Percentiles rank a stretch among this genome's conserved stretches.
These are phyloP conservation scores for Sander vitreus DNA, from an alignment of 2,113 vertebrate species.

Conservation along the genomic window DNA sequence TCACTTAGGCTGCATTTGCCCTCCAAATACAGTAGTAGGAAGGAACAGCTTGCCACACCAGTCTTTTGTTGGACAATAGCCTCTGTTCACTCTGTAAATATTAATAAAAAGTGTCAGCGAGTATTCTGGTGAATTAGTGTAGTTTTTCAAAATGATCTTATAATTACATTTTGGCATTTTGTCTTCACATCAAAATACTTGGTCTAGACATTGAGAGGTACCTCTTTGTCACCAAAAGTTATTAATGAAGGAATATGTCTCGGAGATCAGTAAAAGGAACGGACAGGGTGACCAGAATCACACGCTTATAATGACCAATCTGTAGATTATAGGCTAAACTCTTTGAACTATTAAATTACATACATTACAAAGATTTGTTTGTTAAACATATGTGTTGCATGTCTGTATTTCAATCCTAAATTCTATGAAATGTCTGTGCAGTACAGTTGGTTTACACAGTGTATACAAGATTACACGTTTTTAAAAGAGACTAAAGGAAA, in stretches of 20 bases:
- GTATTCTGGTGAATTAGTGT: neutral
- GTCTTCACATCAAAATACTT: neutral
- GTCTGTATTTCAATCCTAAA: neutral
- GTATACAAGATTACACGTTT: neutral
- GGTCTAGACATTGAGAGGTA: neutral
- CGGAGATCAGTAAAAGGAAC: neutral
- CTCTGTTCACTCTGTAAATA: neutral
- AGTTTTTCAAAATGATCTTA: neutral
- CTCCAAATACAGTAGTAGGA: neutral
- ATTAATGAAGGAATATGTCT: neutral
- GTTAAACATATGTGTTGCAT: neutral
- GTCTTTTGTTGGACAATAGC: neutral
- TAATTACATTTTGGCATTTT: neutral
- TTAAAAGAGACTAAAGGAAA: neutral
- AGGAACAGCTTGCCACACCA: neutral
- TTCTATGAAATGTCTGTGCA: neutral
- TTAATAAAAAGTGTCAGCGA: neutral
- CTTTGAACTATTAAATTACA: neutral
- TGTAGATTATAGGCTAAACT: neutral
- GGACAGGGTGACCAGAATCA: neutral
- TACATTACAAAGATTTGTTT: neutral
- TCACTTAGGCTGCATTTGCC: neutral
- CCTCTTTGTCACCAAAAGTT: neutral
- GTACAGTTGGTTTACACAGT: neutral
- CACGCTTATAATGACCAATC: neutral